phyloP scores from a whole-genome alignment of 2,888 invertebrate genomes.

The Alloplasta piceator region DNA sequence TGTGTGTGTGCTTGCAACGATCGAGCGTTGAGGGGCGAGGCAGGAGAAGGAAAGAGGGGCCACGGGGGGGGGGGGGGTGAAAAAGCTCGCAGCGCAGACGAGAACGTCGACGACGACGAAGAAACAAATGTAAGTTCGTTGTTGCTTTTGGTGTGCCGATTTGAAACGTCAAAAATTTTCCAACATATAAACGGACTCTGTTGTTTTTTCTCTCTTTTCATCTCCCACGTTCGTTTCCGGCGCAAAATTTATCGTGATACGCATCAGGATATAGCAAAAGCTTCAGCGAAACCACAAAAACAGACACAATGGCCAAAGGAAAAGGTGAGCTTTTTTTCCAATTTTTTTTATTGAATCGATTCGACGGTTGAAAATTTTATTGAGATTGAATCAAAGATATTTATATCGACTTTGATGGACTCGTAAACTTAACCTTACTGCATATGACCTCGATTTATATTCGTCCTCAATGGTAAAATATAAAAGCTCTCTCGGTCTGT shows the following conservation, averaged over 20 bases:
- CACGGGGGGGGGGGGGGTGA: conserved; percentile 46
- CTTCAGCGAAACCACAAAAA: conserved; percentile 25
- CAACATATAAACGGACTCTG: not conserved
- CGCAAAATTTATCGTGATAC: conserved; percentile 30
- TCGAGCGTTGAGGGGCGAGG: conserved; percentile 1
- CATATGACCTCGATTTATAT: conserved; percentile 42
- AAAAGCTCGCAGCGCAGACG: conserved; percentile 51
- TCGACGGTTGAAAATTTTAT: not conserved
- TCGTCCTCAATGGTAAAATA: conserved; percentile 3
- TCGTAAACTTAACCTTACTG: conserved; percentile 49
- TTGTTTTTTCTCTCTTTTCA: conserved; percentile 13
- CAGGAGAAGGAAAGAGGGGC: not conserved
- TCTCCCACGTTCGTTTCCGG: not conserved
- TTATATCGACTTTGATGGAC: conserved; percentile 18
- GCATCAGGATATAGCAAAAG: conserved; percentile 30
- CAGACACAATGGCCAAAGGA: conserved; percentile 72
- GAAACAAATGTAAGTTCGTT: conserved; percentile 63
- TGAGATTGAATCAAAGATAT: not conserved
- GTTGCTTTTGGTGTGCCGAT: conserved; percentile 37
- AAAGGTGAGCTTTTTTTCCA: conserved; percentile 69
- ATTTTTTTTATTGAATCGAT: conserved; percentile 29
- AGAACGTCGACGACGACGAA: conserved; percentile 37
- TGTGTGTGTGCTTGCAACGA: conserved; percentile 15
- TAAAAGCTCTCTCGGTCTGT: too few species aligned
- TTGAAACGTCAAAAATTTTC: conserved; percentile 18